Percentiles rank a stretch among this genome's conserved stretches.
Evolutionary conservation across 1,140 invertebrate genomes (phyloP).

Genomic region (Drosophila simulans): DNA sequence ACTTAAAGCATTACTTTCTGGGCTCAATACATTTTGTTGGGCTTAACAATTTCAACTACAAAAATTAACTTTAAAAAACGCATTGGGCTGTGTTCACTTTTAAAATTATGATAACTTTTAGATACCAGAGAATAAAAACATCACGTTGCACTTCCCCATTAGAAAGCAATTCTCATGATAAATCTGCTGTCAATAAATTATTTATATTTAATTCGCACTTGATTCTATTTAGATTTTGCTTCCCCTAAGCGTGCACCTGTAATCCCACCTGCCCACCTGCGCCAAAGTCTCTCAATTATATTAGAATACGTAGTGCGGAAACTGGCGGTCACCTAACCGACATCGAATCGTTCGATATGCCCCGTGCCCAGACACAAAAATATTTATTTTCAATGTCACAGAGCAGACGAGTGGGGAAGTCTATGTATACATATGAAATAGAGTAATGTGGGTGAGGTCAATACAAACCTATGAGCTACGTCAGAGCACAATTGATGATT

Average conservation of each 20-base stretch:
- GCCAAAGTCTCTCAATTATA: constrained; percentile 12
- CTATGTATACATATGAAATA: constrained; percentile 33
- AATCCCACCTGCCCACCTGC: constrained; percentile 15
- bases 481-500: constrained; percentile 48
- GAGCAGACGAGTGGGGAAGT: constrained; percentile 29
- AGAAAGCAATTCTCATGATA: not conserved
- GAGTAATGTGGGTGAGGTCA: constrained; percentile 75
- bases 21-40: too few relatives aligned
- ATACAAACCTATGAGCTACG: constrained; percentile 44
- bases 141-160: not conserved
- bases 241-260: constrained; percentile 42
- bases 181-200: constrained; percentile 3
- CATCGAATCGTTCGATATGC: constrained; percentile 48
- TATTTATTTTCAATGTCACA: constrained; percentile 72
- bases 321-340: constrained; percentile 33
- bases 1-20: too few relatives aligned
- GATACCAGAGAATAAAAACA: too few relatives aligned
- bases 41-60: too few relatives aligned
- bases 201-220: constrained; percentile 4
- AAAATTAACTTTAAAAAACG: too few relatives aligned
- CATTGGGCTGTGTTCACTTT: too few relatives aligned
- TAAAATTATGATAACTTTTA: too few relatives aligned
- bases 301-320: constrained; percentile 52
- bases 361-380: constrained; percentile 24
- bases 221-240: constrained; percentile 8